Conservation (phyloP, 2,113 vertebrate genomes). For the Pao palembangensis region DNA sequence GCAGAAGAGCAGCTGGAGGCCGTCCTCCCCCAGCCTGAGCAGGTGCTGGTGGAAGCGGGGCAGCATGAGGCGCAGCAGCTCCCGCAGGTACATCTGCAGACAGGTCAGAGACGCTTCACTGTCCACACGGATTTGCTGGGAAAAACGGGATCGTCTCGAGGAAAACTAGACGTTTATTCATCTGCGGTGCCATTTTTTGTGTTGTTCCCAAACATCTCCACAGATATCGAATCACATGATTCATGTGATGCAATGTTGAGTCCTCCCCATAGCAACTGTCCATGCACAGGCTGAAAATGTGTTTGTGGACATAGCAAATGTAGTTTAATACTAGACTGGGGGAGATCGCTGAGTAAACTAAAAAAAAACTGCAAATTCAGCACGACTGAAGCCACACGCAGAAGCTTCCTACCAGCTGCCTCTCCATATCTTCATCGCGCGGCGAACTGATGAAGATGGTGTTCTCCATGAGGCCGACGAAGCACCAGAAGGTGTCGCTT, state of each 20-base stretch:
- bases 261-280: too few relatives aligned
- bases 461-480: conserved; percentile 98
- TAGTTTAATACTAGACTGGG: too few relatives aligned
- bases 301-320: too few relatives aligned
- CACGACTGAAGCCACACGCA: neutral
- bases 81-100: conserved; percentile 88
- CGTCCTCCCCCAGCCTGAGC: conserved; percentile 86
- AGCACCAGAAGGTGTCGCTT: conserved; percentile 98
- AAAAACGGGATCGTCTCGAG: too few relatives aligned
- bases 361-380: too few relatives aligned
- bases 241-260: too few relatives aligned
- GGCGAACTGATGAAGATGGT: conserved; percentile 97
- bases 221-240: too few relatives aligned
- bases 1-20: conserved; percentile 96
- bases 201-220: too few relatives aligned
- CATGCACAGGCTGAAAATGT: too few relatives aligned
- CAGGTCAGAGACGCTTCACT: neutral
- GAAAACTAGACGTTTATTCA: too few relatives aligned
- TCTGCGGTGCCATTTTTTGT: too few relatives aligned
- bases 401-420: conserved; percentile 85
- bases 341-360: too few relatives aligned
- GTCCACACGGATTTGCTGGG: neutral
- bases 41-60: conserved; percentile 90
- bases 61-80: conserved; percentile 88
- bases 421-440: conserved; percentile 96